Base-by-base conservation (phyloP, 1,140 invertebrate genomes). In the Galleria mellonella region DNA sequence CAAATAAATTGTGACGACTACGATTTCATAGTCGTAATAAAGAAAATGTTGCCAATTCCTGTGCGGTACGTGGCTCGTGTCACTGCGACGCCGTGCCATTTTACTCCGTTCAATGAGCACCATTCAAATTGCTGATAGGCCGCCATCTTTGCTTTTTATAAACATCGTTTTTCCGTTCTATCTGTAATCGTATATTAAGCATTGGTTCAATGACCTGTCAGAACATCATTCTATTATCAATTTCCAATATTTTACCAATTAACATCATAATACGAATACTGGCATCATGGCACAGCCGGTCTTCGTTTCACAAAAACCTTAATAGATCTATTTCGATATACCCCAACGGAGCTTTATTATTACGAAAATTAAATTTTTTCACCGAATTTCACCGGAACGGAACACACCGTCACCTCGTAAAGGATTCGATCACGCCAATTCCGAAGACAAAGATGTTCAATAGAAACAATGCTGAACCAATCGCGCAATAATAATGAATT, bases 391-490 rank as follows among this genome's bases (percentile, higher is more conserved):
- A 52, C 56, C 56, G 58, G 30, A 72, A 59, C 59, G 51, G 23
- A 40, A 45, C 31, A 40, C 51, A 64, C 70, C 62, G 72, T 77
- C 72, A 43, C 23, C 35, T 27, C 35, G 31, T 57, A 59, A 63
- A 55, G 46, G 50, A 60, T 70, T 63, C 54, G 47, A 51, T 37
- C 43, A 72, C 56, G 63, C 53, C 62, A 72, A 82, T 81, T 71
- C 51, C 10, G 32, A 44, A 62, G 70, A 84, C 73, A 82, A 84
- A 84, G 81, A 82, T 84, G 76, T 84, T 72, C 66, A 49, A 49
- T 46, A 62, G 65, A 78, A 81, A 82, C 81, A 84, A 84, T 62
- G 81, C 70, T 72, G 68, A 81, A 77, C 81, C 42, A 55, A 84
- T 83, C 72, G 47, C 40, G 45, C 38, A 32, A 66, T 69, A 23